Percentiles rank a stretch among this genome's conserved stretches.
Conservation (phyloP, 2,888 invertebrate species). For the Rhorus exstirpatorius region DNA sequence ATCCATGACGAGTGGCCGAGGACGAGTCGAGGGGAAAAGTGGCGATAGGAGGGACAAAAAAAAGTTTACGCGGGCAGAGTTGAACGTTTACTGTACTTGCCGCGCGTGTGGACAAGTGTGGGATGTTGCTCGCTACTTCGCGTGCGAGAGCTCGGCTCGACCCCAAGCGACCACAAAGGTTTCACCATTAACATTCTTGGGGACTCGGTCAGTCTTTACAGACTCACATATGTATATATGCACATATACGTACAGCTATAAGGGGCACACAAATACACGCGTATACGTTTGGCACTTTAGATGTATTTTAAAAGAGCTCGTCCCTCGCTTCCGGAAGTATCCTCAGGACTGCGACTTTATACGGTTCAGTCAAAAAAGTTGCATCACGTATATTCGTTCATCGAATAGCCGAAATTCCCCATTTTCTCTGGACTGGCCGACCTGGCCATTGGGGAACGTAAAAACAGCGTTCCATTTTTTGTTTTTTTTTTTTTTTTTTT, state of each 20-base stretch:
- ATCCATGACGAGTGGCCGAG: slow-evolving; percentile 21
- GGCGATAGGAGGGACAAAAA: background rate
- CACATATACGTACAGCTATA: background rate
- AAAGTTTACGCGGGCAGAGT: slow-evolving; percentile 33
- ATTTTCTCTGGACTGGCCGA: background rate
- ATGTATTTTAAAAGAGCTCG: slow-evolving; percentile 38
- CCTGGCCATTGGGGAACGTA: too few relatives aligned
- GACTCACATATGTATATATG: background rate
- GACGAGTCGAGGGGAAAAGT: background rate
- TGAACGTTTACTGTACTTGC: slow-evolving; percentile 21
- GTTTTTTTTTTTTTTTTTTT: too few relatives aligned
- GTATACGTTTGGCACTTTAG: slow-evolving; percentile 27
- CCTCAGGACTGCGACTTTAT: slow-evolving; percentile 6
- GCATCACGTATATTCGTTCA: background rate
- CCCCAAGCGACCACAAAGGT: slow-evolving; percentile 26
- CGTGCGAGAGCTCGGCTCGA: background rate
- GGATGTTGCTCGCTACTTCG: background rate
- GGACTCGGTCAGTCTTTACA: slow-evolving; percentile 1
- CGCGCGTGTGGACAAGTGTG: slow-evolving; percentile 8
- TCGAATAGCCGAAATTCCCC: slow-evolving; percentile 42
- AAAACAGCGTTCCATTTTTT: too few relatives aligned
- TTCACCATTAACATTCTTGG: slow-evolving; percentile 43
- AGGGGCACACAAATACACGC: background rate
- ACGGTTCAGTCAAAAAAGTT: slow-evolving; percentile 54
- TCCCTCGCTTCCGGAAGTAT: slow-evolving; percentile 46